Base-by-base conservation (phyloP, 2,888 invertebrate genomes). In the Tetheella fluctuosa region DNA sequence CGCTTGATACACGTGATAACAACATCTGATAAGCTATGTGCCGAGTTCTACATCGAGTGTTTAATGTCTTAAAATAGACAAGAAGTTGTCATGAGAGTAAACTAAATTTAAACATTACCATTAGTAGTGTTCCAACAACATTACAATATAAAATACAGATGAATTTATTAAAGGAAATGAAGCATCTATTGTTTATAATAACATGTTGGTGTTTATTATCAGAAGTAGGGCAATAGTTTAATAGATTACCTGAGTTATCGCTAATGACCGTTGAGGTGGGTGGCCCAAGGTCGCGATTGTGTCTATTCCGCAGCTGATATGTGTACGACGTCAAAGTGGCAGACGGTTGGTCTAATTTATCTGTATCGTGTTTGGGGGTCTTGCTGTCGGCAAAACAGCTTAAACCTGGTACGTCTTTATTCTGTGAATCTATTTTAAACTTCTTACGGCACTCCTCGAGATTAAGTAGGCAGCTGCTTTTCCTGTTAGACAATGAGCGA, bases 361-460 rank as follows among this genome's bases (percentile, higher is more conserved):
- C 89, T 60, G 80, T 69, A 67, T 89, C 88, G 77, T 82, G 77
- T 67, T 82, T 84, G 23, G 77, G 76, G 60, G 78, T 71, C 65
- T 77, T 83, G 65, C 73, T 79, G 61, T 83, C 83, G 64, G 76
- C 75, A 67, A 81, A 81, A 66, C 83, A 84, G 62, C 70, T 82
- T 13, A 81, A 68, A 39, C 86, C 87, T 48, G 81, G 71, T 55
- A 73, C 74, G 54, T 88, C 84, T 71, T 83, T 93, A 79, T 80
- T 88, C 76, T 85, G 87, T 74, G 84, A 70, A 83, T 94, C 94
- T 91, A 94, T 93, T 91, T 94, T 94, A 83, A 93, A 90, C 83
- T 88, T 91, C 83, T 93, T 89, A 74, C 87, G 83, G 73, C 83
- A 86, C 73, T 88, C 86, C 62, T 90, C 91, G 66, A 85, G 70